Evolutionary conservation across 2,888 invertebrate species (phyloP), one percentile per base, ranked within the genome.

Genomic region (Griposia aprilina): DNA sequence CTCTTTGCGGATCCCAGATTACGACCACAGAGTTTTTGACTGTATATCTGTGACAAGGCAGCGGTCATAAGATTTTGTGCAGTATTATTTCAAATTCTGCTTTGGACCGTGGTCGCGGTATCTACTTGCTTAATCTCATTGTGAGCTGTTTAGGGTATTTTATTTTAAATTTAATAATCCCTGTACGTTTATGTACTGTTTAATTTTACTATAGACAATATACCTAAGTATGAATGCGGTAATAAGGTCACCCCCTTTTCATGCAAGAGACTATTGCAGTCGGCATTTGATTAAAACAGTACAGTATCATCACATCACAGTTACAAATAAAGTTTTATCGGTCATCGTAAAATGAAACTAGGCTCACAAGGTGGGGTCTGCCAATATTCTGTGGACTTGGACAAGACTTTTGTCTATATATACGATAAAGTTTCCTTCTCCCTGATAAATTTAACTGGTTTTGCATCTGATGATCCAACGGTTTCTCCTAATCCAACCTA

Each of bases 1-100:
- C 88, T 89, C 91, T 90, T 89, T 88, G 86, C 80, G 85, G 82
- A 84, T 87, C 90, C 79, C 90, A 92, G 93, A 94, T 94, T 94
- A 94, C 89, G 90, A 91, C 90, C 90, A 83, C 90, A 90, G 87
- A 89, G 81, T 90, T 91, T 90, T 88, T 83, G 71, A 83, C 69
- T 83, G 72, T 80, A 66, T 85, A 81, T 87, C 87, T 75, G 80
- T 81, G 81, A 84, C 85, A 82, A 63, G 66, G 62, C 79, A 79
- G 88, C 73, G 84, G 76, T 80, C 78, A 74, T 74, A 77, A 81
- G 80, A 81, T 74, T 88, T 78, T 75, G 69, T 84, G 71, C 74
- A 78, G 84, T 82, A 67, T 82, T 84, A 87, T 80, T 81, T 81
- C 70, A 70, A 36, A 81, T 72, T 65, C 69, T 62, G 41, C 17